These are phyloP conservation scores for Pyxicephalus adspersus DNA, from an alignment of 2,113 vertebrate species.

Conservation along the genomic window DNA sequence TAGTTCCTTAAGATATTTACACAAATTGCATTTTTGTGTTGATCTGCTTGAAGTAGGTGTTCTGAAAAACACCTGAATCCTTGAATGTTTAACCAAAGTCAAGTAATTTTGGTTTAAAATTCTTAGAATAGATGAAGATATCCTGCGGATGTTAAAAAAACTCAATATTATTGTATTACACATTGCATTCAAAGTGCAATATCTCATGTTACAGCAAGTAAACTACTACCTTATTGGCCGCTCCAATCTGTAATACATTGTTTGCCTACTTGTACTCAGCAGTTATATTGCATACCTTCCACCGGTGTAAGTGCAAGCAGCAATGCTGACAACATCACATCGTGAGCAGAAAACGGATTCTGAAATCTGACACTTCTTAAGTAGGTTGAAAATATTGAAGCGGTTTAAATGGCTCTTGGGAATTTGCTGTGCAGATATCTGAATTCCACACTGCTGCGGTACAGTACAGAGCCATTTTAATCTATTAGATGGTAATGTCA, in stretches of 20 bases:
- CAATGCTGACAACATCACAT: constrained; percentile 22
- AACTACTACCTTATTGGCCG: not conserved
- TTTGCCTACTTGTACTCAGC: constrained; percentile 15
- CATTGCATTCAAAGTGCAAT: not conserved
- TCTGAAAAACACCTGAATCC: no score
- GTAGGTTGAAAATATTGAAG: constrained; percentile 11
- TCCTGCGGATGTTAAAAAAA: no score
- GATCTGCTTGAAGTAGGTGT: no score
- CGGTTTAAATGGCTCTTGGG: constrained; percentile 22
- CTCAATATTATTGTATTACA: not conserved
- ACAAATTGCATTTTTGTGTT: no score
- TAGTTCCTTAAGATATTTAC: no score
- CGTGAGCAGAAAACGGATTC: constrained; percentile 23
- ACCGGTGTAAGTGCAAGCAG: constrained; percentile 9
- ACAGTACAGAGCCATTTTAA: not conserved
- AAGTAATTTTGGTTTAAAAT: no score
- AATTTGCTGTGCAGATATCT: not conserved
- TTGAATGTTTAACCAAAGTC: no score
- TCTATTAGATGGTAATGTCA: not conserved
- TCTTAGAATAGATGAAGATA: no score
- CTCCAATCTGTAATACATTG: constrained; percentile 1
- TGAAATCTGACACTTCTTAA: constrained; percentile 2
- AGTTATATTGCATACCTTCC: constrained; percentile 13
- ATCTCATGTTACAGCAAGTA: not conserved
- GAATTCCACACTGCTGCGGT: not conserved